Evolutionary conservation across 2,113 vertebrate species (phyloP).

Genomic region (Syngnathus floridae): DNA sequence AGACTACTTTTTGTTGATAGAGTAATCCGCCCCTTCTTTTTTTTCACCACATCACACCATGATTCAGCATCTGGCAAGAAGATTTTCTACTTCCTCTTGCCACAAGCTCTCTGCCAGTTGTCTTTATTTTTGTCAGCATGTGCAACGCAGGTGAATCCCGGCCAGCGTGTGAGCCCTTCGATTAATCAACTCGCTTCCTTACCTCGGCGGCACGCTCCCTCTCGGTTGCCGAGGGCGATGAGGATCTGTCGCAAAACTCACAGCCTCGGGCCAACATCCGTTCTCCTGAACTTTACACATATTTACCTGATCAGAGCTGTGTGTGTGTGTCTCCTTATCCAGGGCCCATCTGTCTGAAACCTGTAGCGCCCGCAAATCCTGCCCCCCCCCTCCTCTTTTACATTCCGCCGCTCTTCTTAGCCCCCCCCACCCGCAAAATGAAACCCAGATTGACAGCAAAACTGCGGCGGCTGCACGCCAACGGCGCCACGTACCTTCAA

Average conservation of each 20-base stretch:
- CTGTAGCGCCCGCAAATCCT: constrained; percentile 87
- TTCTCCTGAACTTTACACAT: constrained; percentile 87
- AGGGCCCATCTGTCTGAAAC: constrained; percentile 97
- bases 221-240: constrained; percentile 79
- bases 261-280: constrained; percentile 85
- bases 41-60: neutral
- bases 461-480: constrained; percentile 88
- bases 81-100: constrained; percentile 14
- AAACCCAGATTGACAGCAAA: constrained; percentile 86
- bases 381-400: constrained; percentile 34
- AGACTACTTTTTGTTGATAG: neutral
- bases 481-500: constrained; percentile 81
- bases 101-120: neutral
- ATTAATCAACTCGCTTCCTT: constrained; percentile 1
- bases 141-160: constrained; percentile 31
- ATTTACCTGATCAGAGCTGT: constrained; percentile 93
- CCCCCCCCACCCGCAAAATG: constrained; percentile 64
- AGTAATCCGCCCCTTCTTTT: neutral
- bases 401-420: neutral
- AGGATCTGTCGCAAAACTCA: constrained; percentile 95
- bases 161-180: constrained; percentile 9
- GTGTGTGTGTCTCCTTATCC: constrained; percentile 79
- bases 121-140: constrained; percentile 1
- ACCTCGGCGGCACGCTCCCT: constrained; percentile 78
- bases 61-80: constrained; percentile 10